Evolutionary conservation across 2,888 invertebrate genomes (phyloP).

Genomic region (Campoplex capitator): DNA sequence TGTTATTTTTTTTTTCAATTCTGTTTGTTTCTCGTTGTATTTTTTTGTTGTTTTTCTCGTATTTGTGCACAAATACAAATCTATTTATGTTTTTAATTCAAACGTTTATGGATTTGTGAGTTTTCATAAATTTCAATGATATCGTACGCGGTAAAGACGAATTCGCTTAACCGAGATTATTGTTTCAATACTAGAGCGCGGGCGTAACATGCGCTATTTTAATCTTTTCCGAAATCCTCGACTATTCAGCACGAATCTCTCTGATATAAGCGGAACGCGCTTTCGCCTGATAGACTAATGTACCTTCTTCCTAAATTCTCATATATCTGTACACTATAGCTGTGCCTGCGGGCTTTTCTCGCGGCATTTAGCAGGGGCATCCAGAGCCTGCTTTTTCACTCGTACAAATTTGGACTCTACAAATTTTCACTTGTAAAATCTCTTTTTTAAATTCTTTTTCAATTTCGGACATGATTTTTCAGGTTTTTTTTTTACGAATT

Average conservation of each 20-base stretch:
- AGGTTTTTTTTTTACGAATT: too few relatives aligned
- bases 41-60: not conserved
- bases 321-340: not conserved
- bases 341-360: too few relatives aligned
- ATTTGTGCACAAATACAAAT: not conserved
- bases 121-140: not conserved
- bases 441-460: too few relatives aligned
- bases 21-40: not conserved
- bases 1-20: not conserved
- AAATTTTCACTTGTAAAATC: too few relatives aligned
- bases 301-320: not conserved
- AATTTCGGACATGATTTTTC: too few relatives aligned
- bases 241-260: constrained; percentile 50
- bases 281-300: constrained; percentile 19
- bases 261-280: constrained; percentile 59
- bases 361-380: too few relatives aligned
- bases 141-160: not conserved
- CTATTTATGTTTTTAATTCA: not conserved
- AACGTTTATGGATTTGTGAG: not conserved
- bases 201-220: constrained; percentile 62
- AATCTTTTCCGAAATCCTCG: constrained; percentile 63
- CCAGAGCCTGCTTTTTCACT: too few relatives aligned
- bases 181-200: constrained; percentile 51
- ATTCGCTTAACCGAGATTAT: constrained; percentile 35
- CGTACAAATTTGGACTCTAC: too few relatives aligned